Evolutionary conservation across 2,113 vertebrate genomes (phyloP).

Genomic region (Pionites leucogaster): DNA sequence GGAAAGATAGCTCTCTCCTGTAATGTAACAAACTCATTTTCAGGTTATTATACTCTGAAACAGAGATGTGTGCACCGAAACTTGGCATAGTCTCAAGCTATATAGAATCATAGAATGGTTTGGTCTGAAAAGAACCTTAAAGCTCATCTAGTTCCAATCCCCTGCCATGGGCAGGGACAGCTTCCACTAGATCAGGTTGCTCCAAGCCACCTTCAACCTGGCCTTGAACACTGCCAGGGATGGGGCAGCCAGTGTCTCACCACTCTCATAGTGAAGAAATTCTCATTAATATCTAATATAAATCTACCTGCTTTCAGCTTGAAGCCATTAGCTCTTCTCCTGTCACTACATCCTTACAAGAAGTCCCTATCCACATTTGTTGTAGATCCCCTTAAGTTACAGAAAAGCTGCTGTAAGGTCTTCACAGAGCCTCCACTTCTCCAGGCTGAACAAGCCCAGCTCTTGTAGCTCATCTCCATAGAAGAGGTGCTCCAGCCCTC

Average conservation of each 20-base stretch:
- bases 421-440: not conserved
- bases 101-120: not conserved
- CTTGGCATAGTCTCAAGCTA: not conserved
- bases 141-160: not conserved
- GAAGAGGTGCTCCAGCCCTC: not conserved
- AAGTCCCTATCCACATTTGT: not conserved
- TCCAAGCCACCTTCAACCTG: not conserved
- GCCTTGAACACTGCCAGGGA: not conserved
- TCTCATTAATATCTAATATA: not conserved
- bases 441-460: not conserved
- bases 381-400: not conserved
- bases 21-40: conserved; percentile 24
- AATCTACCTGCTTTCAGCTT: not conserved
- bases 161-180: not conserved
- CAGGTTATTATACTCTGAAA: not conserved
- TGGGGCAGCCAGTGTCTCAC: not conserved
- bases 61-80: not conserved
- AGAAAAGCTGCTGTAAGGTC: not conserved
- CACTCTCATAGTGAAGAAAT: not conserved
- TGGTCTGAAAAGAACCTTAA: not conserved
- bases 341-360: not conserved
- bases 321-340: not conserved
- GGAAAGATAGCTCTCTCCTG: not conserved
- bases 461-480: not conserved
- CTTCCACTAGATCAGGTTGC: not conserved